Percentiles rank a stretch among this genome's conserved stretches.
Conservation (phyloP, 2,113 vertebrate genomes). For the Panthera uncia region DNA sequence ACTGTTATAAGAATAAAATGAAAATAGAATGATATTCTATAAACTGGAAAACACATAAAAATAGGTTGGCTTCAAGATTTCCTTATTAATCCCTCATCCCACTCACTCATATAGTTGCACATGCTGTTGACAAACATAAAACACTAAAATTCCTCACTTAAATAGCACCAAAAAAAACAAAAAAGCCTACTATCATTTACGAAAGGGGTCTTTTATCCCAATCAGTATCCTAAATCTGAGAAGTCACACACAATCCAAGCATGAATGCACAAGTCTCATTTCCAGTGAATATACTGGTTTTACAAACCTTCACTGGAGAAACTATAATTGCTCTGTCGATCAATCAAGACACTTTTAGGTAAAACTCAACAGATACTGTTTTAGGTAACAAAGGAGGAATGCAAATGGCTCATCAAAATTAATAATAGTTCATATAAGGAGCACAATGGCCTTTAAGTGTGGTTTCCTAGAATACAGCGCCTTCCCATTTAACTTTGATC, state of each 20-base stretch:
- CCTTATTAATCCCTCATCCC: not conserved
- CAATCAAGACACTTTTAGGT: not conserved
- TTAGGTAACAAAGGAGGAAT: not conserved
- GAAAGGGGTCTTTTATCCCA: not conserved
- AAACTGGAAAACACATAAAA: conserved; percentile 44
- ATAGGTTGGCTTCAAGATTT: conserved; percentile 40
- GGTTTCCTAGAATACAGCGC: not conserved
- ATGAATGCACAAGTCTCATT: not conserved
- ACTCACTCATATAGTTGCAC: not conserved
- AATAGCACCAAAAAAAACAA: not conserved
- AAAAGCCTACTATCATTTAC: not conserved
- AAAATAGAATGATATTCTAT: conserved; percentile 47
- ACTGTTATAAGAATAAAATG: conserved; percentile 5
- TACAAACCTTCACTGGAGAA: not conserved
- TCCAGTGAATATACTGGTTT: not conserved
- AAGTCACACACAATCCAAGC: not conserved
- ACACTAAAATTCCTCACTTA: conserved; percentile 3
- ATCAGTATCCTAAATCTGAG: not conserved
- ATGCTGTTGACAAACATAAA: conserved; percentile 41
- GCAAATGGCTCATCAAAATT: not conserved
- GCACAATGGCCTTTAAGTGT: not conserved
- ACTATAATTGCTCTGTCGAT: not conserved
- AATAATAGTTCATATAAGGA: not conserved
- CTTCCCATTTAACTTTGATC: not conserved
- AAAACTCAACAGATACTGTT: not conserved